Evolutionary conservation across 1,140 invertebrate genomes (phyloP).

Genomic region (Drosophila pseudoananassae): DNA sequence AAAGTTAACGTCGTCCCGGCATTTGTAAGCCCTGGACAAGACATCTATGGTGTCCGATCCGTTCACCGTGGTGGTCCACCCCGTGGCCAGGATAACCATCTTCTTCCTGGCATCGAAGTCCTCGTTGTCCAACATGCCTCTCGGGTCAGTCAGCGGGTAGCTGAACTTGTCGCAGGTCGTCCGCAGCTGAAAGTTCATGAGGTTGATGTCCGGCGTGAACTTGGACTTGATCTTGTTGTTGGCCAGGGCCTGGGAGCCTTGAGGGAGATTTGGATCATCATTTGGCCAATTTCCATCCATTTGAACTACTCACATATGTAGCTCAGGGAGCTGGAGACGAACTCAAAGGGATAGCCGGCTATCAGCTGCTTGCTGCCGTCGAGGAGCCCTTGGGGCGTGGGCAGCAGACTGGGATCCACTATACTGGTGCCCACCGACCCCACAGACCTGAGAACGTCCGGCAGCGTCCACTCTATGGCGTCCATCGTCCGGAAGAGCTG

Average conservation of each 20-base stretch:
- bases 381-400: slow-evolving; percentile 68
- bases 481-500: slow-evolving; percentile 1
- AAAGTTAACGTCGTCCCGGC: slow-evolving; percentile 79
- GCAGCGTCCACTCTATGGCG: slow-evolving; percentile 44
- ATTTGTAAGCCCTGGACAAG: slow-evolving; percentile 70
- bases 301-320: slow-evolving; percentile 65
- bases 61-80: slow-evolving; percentile 78
- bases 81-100: slow-evolving; percentile 77
- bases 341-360: slow-evolving; percentile 77
- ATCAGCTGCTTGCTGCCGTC: slow-evolving; percentile 70
- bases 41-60: slow-evolving; percentile 65
- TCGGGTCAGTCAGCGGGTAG: slow-evolving; percentile 52
- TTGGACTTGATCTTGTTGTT: slow-evolving; percentile 61
- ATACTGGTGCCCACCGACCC: slow-evolving; percentile 42
- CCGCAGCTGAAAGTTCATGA: slow-evolving; percentile 72
- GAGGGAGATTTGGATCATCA: slow-evolving; percentile 11
- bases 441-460: slow-evolving; percentile 53
- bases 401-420: slow-evolving; percentile 58
- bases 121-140: slow-evolving; percentile 65
- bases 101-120: slow-evolving; percentile 68
- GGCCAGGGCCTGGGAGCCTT: slow-evolving; percentile 72
- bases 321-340: slow-evolving; percentile 64
- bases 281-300: neutral
- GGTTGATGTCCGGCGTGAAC: slow-evolving; percentile 61
- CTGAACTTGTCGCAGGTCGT: slow-evolving; percentile 48